Conservation (phyloP, 2,888 invertebrate genomes). For the Zeuzera pyrina region DNA sequence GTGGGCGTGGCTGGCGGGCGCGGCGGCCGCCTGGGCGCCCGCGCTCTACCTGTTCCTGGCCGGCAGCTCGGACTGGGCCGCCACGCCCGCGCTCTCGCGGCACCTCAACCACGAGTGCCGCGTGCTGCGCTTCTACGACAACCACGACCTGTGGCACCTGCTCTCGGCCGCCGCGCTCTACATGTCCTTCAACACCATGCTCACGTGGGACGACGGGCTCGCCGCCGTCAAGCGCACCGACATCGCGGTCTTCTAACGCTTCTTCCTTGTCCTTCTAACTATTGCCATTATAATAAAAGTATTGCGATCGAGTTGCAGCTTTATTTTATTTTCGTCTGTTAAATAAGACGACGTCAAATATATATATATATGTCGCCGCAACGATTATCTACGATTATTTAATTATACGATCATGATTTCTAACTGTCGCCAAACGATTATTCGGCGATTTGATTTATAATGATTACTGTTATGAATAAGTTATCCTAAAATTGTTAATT, state of each 20-base stretch:
- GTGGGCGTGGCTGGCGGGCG: constrained; percentile 75
- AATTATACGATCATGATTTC: too few species aligned
- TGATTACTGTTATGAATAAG: too few species aligned
- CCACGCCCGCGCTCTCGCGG: constrained; percentile 81
- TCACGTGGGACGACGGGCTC: constrained; percentile 89
- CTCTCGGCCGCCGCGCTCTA: constrained; percentile 88
- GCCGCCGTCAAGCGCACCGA: constrained; percentile 78
- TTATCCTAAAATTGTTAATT: too few species aligned
- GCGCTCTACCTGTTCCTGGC: constrained; percentile 73
- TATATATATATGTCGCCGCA: too few species aligned
- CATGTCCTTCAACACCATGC: constrained; percentile 85
- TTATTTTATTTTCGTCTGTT: too few species aligned
- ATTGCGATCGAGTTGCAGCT: too few species aligned
- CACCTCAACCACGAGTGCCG: constrained; percentile 69
- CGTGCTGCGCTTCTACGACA: constrained; percentile 84
- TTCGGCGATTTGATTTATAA: too few species aligned
- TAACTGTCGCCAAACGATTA: too few species aligned
- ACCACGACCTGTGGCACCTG: constrained; percentile 92
- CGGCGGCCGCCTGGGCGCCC: constrained; percentile 78
- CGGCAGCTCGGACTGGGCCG: constrained; percentile 43
- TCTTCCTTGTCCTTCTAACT: too few species aligned
- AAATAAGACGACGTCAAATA: too few species aligned
- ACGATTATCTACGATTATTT: too few species aligned
- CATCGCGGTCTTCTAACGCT: constrained; percentile 85
- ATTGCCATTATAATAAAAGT: too few species aligned